A percentile compares a stretch with the other conserved stretches of the same genome.
Evolutionary conservation across 2,797 vertebrate genomes (phyloP).

Genomic region (Syncerus caffer): DNA sequence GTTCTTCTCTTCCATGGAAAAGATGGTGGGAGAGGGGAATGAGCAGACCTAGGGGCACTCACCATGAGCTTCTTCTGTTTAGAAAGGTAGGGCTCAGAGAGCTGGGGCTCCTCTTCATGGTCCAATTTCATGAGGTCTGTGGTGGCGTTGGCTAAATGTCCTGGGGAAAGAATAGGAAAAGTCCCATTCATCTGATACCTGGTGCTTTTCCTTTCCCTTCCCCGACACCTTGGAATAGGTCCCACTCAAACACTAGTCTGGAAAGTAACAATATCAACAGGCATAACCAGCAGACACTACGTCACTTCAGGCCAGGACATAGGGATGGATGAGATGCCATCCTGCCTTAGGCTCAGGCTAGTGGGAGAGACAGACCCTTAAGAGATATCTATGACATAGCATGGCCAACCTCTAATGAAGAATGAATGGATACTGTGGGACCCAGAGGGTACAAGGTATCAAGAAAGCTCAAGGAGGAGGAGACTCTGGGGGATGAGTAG

Average conservation of each 20-base stretch:
- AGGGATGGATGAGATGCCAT: too few species aligned
- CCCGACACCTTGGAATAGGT: not conserved
- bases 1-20: not conserved
- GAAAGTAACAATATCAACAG: not conserved
- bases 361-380: not conserved
- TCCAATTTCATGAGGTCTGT: slow-evolving; percentile 97
- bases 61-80: slow-evolving; percentile 99
- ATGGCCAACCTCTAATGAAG: not conserved
- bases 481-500: not conserved
- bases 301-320: not conserved
- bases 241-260: not conserved
- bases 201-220: not conserved
- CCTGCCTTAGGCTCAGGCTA: not conserved
- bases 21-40: not conserved
- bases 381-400: not conserved
- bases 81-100: slow-evolving; percentile 97
- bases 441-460: not conserved
- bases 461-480: not conserved
- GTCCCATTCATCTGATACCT: not conserved
- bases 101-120: slow-evolving; percentile 95
- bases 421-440: not conserved
- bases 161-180: slow-evolving; percentile 79
- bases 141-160: slow-evolving; percentile 95
- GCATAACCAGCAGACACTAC: not conserved
- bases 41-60: slow-evolving; percentile 58